A percentile compares a stretch with the other conserved stretches of the same genome.
These are phyloP conservation scores for Rhagium mordax DNA, from an alignment of 2,888 invertebrate species.

Conservation along the genomic window DNA sequence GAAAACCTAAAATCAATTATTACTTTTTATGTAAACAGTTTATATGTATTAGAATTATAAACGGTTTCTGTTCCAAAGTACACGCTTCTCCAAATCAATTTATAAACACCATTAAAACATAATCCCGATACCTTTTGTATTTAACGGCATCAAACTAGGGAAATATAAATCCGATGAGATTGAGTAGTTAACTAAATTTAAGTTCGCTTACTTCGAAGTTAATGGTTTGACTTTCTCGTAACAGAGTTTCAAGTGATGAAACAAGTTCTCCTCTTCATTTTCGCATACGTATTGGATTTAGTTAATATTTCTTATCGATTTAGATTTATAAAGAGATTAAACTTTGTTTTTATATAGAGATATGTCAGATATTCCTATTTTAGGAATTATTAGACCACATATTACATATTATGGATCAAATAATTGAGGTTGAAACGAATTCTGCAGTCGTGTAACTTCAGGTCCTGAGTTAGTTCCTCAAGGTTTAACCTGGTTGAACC, in stretches of 20 bases:
- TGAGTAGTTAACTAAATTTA: not conserved
- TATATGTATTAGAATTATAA: not conserved
- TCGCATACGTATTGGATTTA: not conserved
- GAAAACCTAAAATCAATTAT: too few relatives aligned
- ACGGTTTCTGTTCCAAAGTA: not conserved
- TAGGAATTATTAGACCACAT: too few relatives aligned
- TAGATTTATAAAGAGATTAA: too few relatives aligned
- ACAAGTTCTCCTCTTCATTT: not conserved
- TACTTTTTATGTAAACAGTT: not conserved
- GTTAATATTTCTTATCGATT: not conserved
- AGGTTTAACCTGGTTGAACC: too few relatives aligned
- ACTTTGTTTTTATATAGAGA: too few relatives aligned
- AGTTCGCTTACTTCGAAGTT: slow-evolving; percentile 2
- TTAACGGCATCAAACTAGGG: slow-evolving; percentile 9
- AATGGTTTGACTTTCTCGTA: not conserved
- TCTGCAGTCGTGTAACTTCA: too few relatives aligned
- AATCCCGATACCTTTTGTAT: slow-evolving; percentile 4
- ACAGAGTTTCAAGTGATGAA: not conserved
- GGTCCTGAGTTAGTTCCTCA: too few relatives aligned
- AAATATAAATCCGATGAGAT: slow-evolving; percentile 11
- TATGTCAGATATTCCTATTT: too few relatives aligned
- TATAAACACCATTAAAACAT: not conserved
- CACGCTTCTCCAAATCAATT: not conserved
- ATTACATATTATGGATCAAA: too few relatives aligned
- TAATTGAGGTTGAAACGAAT: too few relatives aligned